Percentiles rank a stretch among this genome's conserved stretches.
Evolutionary conservation across 2,888 invertebrate genomes (phyloP).

Genomic region (Oxystoma pomonae): DNA sequence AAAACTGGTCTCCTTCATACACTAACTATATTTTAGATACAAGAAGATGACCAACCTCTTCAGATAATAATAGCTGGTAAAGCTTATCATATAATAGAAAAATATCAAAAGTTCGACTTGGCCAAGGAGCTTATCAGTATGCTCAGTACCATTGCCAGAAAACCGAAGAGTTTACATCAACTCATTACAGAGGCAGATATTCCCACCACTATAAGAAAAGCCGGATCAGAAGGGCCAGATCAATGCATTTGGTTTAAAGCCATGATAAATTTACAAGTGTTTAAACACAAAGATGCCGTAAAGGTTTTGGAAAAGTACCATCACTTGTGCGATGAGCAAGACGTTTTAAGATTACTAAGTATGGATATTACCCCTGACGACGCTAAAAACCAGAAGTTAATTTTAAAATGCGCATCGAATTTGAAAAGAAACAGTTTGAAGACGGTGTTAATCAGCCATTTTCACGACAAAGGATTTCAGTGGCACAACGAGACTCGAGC

Average conservation of each 20-base stretch:
- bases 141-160: slow-evolving; percentile 38
- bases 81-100: slow-evolving; percentile 39
- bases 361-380: slow-evolving; percentile 26
- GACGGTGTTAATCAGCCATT: slow-evolving; percentile 32
- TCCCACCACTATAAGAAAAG: slow-evolving; percentile 36
- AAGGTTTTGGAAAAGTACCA: slow-evolving; percentile 36
- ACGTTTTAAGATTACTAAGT: slow-evolving; percentile 29
- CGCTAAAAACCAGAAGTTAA: slow-evolving; percentile 28
- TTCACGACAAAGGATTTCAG: slow-evolving; percentile 34
- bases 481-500: slow-evolving; percentile 29
- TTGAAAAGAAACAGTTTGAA: slow-evolving; percentile 31
- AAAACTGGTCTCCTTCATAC: background rate
- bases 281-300: slow-evolving; percentile 32
- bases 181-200: slow-evolving; percentile 36
- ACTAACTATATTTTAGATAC: slow-evolving; percentile 31
- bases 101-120: slow-evolving; percentile 35
- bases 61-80: slow-evolving; percentile 38
- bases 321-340: slow-evolving; percentile 33
- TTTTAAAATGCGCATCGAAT: slow-evolving; percentile 38
- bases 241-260: slow-evolving; percentile 42
- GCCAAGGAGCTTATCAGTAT: slow-evolving; percentile 37
- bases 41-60: slow-evolving; percentile 33
- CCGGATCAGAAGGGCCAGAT: slow-evolving; percentile 36
- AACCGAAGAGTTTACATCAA: slow-evolving; percentile 41
- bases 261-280: slow-evolving; percentile 36